A percentile compares a stretch with the other conserved stretches of the same genome.
Conservation (phyloP, 2,888 invertebrate species). For the Cephalotes varians region DNA sequence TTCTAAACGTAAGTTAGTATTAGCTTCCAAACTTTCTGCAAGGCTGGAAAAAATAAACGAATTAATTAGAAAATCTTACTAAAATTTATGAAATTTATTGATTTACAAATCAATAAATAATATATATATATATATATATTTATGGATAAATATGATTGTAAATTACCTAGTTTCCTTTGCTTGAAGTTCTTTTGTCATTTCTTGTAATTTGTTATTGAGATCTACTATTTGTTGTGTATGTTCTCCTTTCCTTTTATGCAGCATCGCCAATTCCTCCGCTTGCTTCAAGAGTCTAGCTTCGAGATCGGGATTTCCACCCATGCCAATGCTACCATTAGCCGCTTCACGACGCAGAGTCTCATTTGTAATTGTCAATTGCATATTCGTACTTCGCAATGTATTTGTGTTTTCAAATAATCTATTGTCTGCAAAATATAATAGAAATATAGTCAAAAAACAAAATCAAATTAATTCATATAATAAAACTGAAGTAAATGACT, state of each 20-base stretch:
- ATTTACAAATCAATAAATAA: not conserved
- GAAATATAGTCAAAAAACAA: constrained; percentile 59
- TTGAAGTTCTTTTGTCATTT: constrained; percentile 92
- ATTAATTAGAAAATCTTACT: not conserved
- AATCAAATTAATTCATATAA: not conserved
- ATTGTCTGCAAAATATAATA: constrained; percentile 90
- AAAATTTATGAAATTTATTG: constrained; percentile 9
- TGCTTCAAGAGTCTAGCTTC: constrained; percentile 95
- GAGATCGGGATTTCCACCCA: constrained; percentile 90
- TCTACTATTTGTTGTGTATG: constrained; percentile 97
- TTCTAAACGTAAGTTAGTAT: constrained; percentile 90
- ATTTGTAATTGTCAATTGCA: constrained; percentile 94
- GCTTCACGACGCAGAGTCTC: constrained; percentile 91
- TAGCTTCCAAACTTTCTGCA: constrained; percentile 89
- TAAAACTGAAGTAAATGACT: not conserved
- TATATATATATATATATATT: not conserved
- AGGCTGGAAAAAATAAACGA: constrained; percentile 81
- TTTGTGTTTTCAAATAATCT: constrained; percentile 94
- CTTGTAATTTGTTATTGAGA: constrained; percentile 94
- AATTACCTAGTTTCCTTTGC: constrained; percentile 90
- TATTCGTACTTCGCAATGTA: constrained; percentile 93
- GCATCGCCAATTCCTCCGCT: constrained; percentile 96
- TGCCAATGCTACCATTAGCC: constrained; percentile 84
- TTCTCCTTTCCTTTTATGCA: constrained; percentile 96
- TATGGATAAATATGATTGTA: not conserved